Evolutionary conservation across 2,797 vertebrate genomes (phyloP).

Genomic region (Periparus ater): DNA sequence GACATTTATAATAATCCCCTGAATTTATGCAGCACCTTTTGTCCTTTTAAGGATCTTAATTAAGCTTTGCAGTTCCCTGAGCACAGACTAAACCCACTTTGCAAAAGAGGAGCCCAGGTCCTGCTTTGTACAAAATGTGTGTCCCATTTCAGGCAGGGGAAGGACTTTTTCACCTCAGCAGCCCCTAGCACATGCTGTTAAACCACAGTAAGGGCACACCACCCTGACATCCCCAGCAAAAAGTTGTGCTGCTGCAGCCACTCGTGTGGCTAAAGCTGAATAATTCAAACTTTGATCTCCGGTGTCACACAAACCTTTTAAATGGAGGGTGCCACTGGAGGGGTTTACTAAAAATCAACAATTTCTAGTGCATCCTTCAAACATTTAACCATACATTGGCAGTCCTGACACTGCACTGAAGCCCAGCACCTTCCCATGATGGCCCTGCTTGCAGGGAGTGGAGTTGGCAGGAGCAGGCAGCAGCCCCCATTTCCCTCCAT

Average conservation of each 20-base stretch:
- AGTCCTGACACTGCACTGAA: fast-evolving
- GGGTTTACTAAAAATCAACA: not conserved
- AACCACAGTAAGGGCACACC: fast-evolving
- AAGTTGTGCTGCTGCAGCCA: not conserved
- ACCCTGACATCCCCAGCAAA: not conserved
- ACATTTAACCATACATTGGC: fast-evolving
- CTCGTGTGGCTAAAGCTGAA: fast-evolving
- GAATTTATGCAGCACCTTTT: constrained; percentile 62
- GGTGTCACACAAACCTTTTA: not conserved
- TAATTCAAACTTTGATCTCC: not conserved
- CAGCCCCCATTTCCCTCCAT: fast-evolving
- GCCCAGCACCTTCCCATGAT: fast-evolving
- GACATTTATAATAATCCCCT: constrained; percentile 66
- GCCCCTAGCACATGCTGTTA: fast-evolving
- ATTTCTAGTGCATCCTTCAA: not conserved
- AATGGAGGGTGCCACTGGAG: not conserved
- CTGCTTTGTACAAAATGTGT: not conserved
- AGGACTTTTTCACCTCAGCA: not conserved
- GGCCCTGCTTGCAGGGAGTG: not conserved
- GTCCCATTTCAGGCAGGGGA: not conserved
- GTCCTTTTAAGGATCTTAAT: constrained; percentile 69
- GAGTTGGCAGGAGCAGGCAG: not conserved
- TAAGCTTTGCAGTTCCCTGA: constrained; percentile 39
- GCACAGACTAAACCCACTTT: constrained; percentile 17
- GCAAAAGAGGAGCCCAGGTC: not conserved